Evolutionary conservation across 1,140 invertebrate species (phyloP), one percentile per base, ranked within the genome.

Genomic region (Trichonephila clavata): DNA sequence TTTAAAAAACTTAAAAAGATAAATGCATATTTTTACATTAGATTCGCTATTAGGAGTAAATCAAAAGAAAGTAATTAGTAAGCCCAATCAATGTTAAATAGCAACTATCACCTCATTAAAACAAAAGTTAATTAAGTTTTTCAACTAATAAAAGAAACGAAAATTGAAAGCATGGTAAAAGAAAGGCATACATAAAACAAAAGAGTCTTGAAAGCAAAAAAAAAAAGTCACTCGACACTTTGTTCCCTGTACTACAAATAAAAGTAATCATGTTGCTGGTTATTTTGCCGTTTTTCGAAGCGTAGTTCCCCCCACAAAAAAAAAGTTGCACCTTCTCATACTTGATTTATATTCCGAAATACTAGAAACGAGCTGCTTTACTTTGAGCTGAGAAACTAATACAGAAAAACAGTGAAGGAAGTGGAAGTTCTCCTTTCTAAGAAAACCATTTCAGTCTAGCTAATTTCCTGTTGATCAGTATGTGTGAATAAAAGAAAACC

Each of bases 311-410:
- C 20, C 10, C 13, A 77, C 5, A 50, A n/a, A 83, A 83, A 24
- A 43, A 83, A 83, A 83, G 21, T 83, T 83, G 13, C 4, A 59
- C 81, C n/a, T 20, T 71, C 68, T 88, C 10, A 88, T 3, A 24
- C 39, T 50, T 39, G 50, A 88, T 88, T 88, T 88, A 71, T 71
- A 68, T 71, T 88, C 39, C 20, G 16, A 24, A 24, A 43, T 71
- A 63, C 50, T 43, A 4, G 65, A 57, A 39, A 39, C 32, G 32
- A 39, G 4, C 32, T 39, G 4, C 32, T 39, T 39, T 39, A 39
- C 2, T 3, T 39, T 39, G 32, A 39, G 32, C 32, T 39, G 32
- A 39, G 32, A 39, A 39, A 3, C 2, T 4, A 39, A 39, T 39
- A 39, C 32, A 71, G 13, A 63, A n/a, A 50, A 27, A n/a, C 39